Conservation (phyloP, 2,113 vertebrate species). For the Chaetodon auriga region DNA sequence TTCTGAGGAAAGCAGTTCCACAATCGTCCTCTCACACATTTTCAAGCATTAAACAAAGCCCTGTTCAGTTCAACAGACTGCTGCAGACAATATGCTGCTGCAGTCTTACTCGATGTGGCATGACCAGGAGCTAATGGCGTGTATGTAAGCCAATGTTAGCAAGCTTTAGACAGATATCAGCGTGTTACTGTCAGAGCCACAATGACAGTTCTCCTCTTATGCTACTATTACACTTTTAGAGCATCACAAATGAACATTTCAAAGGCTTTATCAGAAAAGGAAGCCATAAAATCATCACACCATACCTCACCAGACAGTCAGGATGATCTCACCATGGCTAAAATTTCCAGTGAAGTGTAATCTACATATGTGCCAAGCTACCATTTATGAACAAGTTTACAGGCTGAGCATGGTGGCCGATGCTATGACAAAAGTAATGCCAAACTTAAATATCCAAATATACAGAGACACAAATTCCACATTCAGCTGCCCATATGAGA, state of each 20-base stretch:
- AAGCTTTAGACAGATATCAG: background rate
- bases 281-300: too few species aligned
- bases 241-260: background rate
- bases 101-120: background rate
- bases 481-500: background rate
- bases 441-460: background rate
- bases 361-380: background rate
- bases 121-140: too few species aligned
- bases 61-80: background rate
- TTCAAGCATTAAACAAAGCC: background rate
- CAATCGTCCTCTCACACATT: background rate
- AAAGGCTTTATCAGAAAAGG: background rate
- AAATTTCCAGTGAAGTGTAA: background rate
- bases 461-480: background rate
- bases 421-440: conserved; percentile 9
- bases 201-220: background rate
- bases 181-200: background rate
- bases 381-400: background rate
- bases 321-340: too few species aligned
- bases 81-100: background rate
- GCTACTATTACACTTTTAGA: background rate
- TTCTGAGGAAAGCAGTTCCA: background rate
- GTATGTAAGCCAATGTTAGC: background rate
- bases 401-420: background rate
- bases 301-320: too few species aligned